Evolutionary conservation across 2,888 invertebrate genomes (phyloP).

Genomic region (Plagiodera versicolora): DNA sequence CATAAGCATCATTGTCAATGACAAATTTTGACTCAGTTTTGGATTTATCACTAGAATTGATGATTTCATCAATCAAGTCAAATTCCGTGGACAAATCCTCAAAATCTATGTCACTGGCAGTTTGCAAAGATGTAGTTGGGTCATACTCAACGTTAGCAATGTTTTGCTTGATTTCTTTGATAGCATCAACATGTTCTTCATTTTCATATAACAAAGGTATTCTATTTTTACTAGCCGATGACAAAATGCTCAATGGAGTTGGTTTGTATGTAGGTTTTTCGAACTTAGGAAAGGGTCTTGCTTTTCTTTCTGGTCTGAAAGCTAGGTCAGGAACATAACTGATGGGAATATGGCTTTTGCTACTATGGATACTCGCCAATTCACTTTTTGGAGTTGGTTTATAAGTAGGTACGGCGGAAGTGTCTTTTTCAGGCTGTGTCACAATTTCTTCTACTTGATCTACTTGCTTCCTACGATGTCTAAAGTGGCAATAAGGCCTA

Average conservation of each 20-base stretch:
- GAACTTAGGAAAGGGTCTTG: conserved; percentile 39
- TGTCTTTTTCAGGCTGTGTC: conserved; percentile 52
- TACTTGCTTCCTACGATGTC: conserved; percentile 70
- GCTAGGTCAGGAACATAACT: conserved; percentile 59
- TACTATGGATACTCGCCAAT: conserved; percentile 48
- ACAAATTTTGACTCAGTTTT: conserved; percentile 15
- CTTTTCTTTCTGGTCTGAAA: conserved; percentile 54
- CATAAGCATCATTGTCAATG: conserved; percentile 17
- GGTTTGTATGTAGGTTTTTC: conserved; percentile 52
- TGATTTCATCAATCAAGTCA: conserved; percentile 54
- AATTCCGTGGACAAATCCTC: conserved; percentile 52
- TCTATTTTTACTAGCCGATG: conserved; percentile 40
- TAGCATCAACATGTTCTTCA: conserved; percentile 34
- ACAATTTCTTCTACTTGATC: conserved; percentile 58
- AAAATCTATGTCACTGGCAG: conserved; percentile 43
- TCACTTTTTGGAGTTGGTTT: conserved; percentile 57
- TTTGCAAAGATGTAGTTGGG: conserved; percentile 37
- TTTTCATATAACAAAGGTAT: conserved; percentile 27
- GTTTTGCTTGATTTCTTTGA: conserved; percentile 42
- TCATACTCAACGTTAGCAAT: conserved; percentile 44
- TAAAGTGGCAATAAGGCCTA: conserved; percentile 90
- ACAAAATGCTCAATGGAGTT: conserved; percentile 51
- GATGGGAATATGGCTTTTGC: conserved; percentile 55
- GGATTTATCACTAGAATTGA: conserved; percentile 35
- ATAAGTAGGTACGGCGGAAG: conserved; percentile 49